These are phyloP conservation scores for Gastrophysa polygoni DNA, from an alignment of 2,888 invertebrate genomes.

Conservation along the genomic window DNA sequence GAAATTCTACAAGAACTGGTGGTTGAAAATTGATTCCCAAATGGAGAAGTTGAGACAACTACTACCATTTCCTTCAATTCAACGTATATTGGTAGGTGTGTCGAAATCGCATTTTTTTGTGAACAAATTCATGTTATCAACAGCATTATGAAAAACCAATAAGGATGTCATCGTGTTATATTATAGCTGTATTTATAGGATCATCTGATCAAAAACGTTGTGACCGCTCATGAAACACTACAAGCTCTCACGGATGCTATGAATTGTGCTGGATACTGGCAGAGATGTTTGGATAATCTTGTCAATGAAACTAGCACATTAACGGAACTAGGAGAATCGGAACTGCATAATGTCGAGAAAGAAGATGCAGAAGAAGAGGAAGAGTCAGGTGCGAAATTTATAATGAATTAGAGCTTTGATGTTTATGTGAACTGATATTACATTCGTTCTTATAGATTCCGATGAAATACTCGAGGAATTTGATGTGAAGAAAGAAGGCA, in stretches of 20 bases:
- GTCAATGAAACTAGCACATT: conserved; percentile 46
- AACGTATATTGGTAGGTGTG: too few species aligned
- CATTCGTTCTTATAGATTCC: conserved; percentile 11
- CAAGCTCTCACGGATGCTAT: conserved; percentile 52
- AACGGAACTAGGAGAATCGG: conserved; percentile 28
- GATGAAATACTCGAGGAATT: conserved; percentile 29
- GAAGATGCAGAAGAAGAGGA: conserved; percentile 2
- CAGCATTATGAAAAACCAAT: too few species aligned
- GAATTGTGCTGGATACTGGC: conserved; percentile 53
- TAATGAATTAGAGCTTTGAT: background rate
- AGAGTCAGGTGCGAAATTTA: conserved; percentile 20
- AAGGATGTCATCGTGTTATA: too few species aligned
- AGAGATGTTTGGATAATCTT: conserved; percentile 49
- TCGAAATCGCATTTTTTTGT: too few species aligned
- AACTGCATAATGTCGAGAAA: conserved; percentile 10
- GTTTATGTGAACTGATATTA: background rate
- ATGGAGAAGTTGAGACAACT: too few species aligned
- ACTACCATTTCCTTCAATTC: too few species aligned
- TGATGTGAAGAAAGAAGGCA: conserved; percentile 23
- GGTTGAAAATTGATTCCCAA: too few species aligned
- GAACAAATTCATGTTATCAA: too few species aligned
- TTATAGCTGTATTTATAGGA: background rate
- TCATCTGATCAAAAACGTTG: conserved; percentile 45
- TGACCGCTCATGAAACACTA: conserved; percentile 50
- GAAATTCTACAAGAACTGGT: too few species aligned